Evolutionary conservation across 2,113 vertebrate genomes (phyloP).

Genomic region (Anhinga anhinga): DNA sequence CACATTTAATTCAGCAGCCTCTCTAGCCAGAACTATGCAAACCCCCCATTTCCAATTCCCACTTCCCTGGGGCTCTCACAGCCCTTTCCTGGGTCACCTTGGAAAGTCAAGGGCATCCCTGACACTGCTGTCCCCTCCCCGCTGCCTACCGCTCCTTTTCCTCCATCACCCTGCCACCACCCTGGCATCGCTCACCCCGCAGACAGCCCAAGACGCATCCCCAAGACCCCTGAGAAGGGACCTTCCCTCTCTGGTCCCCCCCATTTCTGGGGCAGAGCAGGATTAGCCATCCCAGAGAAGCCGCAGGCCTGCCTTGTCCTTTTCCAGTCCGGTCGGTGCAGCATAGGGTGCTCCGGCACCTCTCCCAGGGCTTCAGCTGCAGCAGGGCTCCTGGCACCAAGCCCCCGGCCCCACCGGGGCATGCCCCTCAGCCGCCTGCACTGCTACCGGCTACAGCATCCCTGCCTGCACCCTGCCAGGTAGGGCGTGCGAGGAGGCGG

Average conservation of each 20-base stretch:
- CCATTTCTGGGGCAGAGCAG: background rate
- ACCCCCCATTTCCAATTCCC: background rate
- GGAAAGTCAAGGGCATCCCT: background rate
- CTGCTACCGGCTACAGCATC: background rate
- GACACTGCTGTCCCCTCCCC: no score
- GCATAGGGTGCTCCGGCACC: background rate
- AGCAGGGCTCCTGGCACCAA: background rate
- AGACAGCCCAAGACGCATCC: no score
- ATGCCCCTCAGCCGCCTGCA: background rate
- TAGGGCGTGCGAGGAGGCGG: background rate
- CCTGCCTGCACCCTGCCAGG: background rate
- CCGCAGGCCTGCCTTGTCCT: conserved; percentile 29
- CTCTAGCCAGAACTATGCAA: background rate
- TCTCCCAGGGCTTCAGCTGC: background rate
- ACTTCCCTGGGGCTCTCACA: background rate
- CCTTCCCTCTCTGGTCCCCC: background rate
- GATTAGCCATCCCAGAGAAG: background rate
- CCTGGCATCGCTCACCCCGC: background rate
- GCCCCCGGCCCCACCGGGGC: background rate
- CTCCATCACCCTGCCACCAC: background rate
- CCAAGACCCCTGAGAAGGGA: background rate
- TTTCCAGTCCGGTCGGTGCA: background rate
- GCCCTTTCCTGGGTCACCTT: conserved; percentile 4
- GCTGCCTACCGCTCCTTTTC: rapidly evolving
- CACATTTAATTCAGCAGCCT: background rate